Base-by-base conservation (phyloP, 2,888 invertebrate species). In the Archips xylosteana region DNA sequence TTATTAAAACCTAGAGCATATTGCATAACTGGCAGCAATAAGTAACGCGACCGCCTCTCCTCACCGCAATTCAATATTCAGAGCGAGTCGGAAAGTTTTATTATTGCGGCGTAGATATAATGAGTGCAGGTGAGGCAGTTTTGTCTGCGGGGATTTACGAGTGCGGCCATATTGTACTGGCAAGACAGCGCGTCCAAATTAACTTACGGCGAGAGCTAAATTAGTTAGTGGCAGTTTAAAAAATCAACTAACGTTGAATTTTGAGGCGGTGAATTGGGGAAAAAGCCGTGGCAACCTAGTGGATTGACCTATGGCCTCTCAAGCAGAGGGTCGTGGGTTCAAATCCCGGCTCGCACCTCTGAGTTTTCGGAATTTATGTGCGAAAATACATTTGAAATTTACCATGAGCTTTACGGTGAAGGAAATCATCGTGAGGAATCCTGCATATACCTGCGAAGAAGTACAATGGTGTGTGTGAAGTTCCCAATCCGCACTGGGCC, bases 61-160 rank as follows among this genome's bases (percentile, higher is more conserved):
- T 78, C 87, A 81, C 91, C 89, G 86, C 90, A 87, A 92, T 94
- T 92, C 94, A 94, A 94, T 94, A 94, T 94, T 92, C 92, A 87
- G 86, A 85, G 85, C 80, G 89, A 92, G 91, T 90, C 90, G 91
- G 85, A 88, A 94, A 94, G 89, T 94, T 94, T 94, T 92, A 92
- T 93, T 93, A 94, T 93, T 92, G 90, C 92, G 89, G 92, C 91
- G 88, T 94, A 93, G 92, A 93, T 92, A 93, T 93, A 93, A 94
- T 91, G 92, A 94, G 92, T 91, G 91, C 92, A 93, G 93, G 94
- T 93, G 91, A 92, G 89, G 85, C 88, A 85, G 87, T 89, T 89
- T 85, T 86, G 91, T 91, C 92, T 91, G 89, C 81, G 76, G 88
- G 90, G 91, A 93, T 92, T 93, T 91, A 91, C 87, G 83, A 57